Evolutionary conservation across 2,113 vertebrate genomes (phyloP).

Genomic region (Siniperca knerii): DNA sequence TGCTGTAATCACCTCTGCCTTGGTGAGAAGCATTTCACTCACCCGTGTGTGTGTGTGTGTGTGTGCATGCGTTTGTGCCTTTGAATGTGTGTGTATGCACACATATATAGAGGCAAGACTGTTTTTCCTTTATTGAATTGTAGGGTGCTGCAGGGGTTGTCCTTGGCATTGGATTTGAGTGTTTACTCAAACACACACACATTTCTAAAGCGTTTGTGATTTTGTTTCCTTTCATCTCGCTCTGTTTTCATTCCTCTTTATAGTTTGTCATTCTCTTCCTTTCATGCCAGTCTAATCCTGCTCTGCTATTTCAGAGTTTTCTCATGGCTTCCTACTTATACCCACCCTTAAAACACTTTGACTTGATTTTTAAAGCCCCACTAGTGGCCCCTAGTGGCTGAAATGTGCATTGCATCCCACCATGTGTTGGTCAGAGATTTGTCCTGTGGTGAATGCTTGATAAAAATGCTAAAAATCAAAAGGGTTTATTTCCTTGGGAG

Average conservation of each 20-base stretch:
- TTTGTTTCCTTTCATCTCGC: constrained; percentile 28
- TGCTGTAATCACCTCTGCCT: constrained; percentile 66
- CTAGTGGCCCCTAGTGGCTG: not conserved
- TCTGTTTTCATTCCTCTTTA: constrained; percentile 45
- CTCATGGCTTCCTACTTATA: not conserved
- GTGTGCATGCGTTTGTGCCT: constrained; percentile 11
- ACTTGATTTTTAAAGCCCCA: not conserved
- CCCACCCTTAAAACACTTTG: not conserved
- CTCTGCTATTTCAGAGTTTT: not conserved
- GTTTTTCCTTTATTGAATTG: constrained; percentile 58
- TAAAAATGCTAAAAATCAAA: not conserved
- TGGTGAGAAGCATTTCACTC: constrained; percentile 62
- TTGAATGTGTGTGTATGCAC: constrained; percentile 28
- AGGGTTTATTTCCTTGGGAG: fast-evolving
- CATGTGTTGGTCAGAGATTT: not conserved
- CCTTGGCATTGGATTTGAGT: constrained; percentile 54
- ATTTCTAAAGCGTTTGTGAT: constrained; percentile 19
- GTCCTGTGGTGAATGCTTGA: not conserved
- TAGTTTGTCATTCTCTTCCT: constrained; percentile 12
- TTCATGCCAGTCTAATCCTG: not conserved
- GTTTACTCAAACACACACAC: constrained; percentile 38
- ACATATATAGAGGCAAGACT: constrained; percentile 34
- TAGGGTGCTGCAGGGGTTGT: constrained; percentile 50
- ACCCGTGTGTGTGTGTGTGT: constrained; percentile 38
- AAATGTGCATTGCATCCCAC: not conserved